A percentile compares a stretch with the other conserved stretches of the same genome.
phyloP scores from a whole-genome alignment of 2,113 vertebrate genomes.

The Merops nubicus region DNA sequence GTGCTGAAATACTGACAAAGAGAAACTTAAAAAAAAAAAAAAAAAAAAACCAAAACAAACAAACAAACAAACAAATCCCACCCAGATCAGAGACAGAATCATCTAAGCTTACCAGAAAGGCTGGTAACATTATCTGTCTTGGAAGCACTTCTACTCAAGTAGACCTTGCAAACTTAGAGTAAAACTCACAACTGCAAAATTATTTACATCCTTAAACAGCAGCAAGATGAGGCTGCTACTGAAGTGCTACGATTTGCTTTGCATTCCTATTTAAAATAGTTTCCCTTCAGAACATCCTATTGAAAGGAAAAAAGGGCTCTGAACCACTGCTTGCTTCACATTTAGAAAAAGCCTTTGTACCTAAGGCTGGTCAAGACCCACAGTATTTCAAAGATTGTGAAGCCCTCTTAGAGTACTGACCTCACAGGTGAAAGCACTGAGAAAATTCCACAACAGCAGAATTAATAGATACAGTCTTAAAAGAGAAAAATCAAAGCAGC shows the following conservation, averaged over 20 bases:
- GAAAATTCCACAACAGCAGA: background rate
- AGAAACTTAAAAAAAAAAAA: background rate
- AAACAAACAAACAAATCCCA: too few species aligned
- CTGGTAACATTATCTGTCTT: background rate
- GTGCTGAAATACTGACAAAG: background rate
- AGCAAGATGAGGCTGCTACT: background rate
- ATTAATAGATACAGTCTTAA: background rate
- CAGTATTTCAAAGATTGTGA: background rate
- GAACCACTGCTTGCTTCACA: background rate
- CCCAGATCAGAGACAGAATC: background rate
- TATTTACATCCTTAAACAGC: background rate
- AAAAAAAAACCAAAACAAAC: background rate
- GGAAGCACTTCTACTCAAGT: background rate
- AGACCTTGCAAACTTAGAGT: background rate
- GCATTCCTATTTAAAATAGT: background rate
- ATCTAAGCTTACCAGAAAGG: background rate
- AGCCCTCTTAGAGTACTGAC: background rate
- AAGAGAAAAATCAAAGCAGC: slow-evolving; percentile 26
- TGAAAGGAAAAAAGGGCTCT: background rate
- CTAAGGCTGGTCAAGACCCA: background rate
- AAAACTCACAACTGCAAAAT: background rate
- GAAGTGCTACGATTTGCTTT: background rate
- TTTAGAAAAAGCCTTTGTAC: background rate
- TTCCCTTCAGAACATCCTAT: background rate
- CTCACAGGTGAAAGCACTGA: background rate